Conservation (phyloP, 2,888 invertebrate species). For the Teleogryllus oceanicus region DNA sequence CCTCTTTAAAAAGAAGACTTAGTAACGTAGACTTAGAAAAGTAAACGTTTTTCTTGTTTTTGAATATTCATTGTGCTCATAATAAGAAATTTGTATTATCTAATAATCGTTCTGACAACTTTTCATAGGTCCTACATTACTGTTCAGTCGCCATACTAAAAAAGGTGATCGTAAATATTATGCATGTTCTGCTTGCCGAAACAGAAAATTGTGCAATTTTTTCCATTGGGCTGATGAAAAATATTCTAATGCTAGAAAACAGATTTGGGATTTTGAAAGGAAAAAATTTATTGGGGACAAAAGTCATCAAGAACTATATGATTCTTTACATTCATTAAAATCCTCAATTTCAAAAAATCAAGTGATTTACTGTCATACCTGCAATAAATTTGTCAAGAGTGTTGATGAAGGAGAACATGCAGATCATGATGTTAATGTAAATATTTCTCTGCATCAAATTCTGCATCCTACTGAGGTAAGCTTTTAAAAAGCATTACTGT, state of each 20-base stretch:
- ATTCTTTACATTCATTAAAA: conserved; percentile 54
- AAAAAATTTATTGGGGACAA: conserved; percentile 51
- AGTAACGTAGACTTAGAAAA: too few species aligned
- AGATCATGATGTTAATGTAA: conserved; percentile 54
- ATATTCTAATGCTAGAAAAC: conserved; percentile 45
- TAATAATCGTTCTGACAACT: conserved; percentile 22
- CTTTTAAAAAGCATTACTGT: neutral
- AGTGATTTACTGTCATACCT: conserved; percentile 60
- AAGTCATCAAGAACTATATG: conserved; percentile 55
- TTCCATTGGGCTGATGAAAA: conserved; percentile 58
- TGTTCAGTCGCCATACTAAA: conserved; percentile 54
- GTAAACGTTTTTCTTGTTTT: too few species aligned
- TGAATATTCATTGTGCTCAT: neutral
- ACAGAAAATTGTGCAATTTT: conserved; percentile 72
- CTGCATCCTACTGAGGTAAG: conserved; percentile 56
- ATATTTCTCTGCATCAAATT: conserved; percentile 58
- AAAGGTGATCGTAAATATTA: conserved; percentile 61
- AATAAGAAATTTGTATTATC: conserved; percentile 18
- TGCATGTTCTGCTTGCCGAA: conserved; percentile 80
- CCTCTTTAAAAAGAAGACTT: too few species aligned
- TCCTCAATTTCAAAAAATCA: conserved; percentile 50
- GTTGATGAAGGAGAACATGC: conserved; percentile 50
- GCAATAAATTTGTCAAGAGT: conserved; percentile 54
- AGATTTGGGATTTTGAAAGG: conserved; percentile 52
- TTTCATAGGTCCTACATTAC: conserved; percentile 59